Evolutionary conservation across 2,113 vertebrate species (phyloP), one percentile per base, ranked within the genome.

Genomic region (Lophochroa leadbeateri): DNA sequence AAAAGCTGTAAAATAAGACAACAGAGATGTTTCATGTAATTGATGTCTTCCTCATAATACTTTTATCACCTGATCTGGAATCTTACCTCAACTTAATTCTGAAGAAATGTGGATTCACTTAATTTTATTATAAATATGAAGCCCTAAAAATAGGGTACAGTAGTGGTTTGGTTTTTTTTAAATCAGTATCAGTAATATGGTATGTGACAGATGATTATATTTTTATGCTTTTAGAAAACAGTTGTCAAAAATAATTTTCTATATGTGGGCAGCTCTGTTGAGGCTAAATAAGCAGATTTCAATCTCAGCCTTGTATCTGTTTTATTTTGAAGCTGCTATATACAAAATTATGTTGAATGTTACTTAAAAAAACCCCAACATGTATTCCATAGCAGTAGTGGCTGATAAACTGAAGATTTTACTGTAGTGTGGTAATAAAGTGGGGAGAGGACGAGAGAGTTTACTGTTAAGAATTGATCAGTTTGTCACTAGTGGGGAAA

Each of bases 1-100:
- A 99, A 97, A 90, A 75, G 65, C 68, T 78, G 55, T 71, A 61
- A 91, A 92, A 61, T 82, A 72, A 91, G 70, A 88, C 74, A 79
- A 91, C 69, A 77, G 63, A 96, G 52, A 82, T 95, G 71, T 94
- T 90, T 82, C 2, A 0, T 88, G 0, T 91, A 23, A 79, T 67
- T 74, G 17, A 60, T 97, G 60, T 88, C 88, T 96, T 39, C 79
- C 44, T 76, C 57, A 13, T 76, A 60, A 24, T 78, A 60, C 35
- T 80, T 83, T 50, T 64, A 6, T 44, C 61, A 19, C n/a, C 39
- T 94, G 41, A 39, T 61, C 47, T 79, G 58, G 74, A 80, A 68
- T 80, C 35, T 61, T 65, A 76, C 41, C 18, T 90, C 67, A 78
- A 9, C 33, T 77, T 76, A 53, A 76, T 77, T 91, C 75, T 35